Evolutionary conservation across 2,113 vertebrate genomes (phyloP), one percentile per base, ranked within the genome.

Genomic region (Poeciliopsis prolifica): DNA sequence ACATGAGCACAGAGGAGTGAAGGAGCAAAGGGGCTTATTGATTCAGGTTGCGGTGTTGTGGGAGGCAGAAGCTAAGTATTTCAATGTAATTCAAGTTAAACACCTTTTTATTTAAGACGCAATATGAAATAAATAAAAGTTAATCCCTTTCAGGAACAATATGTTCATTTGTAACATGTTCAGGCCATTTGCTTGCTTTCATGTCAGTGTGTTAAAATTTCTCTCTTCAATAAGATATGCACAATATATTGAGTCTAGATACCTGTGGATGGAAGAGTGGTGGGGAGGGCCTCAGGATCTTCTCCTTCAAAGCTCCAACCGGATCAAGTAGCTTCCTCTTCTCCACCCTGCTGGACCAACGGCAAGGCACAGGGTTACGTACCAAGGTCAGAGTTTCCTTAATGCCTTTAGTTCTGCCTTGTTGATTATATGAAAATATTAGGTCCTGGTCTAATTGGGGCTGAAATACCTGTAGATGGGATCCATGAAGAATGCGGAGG

Each of bases 291-390:
- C 97, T 94, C 87, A 98, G 94, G 90, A 97, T 98, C 90, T 98
- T 99, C 92, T 99, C 98, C 92, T 99, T 99, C 79, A 99, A 94
- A 90, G 96, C 96, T 81, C 97, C 97, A 85, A 99, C 96, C 26
- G 98, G 97, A 89, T 98, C 98, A 0, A 96, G 93, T 95, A 99
- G 94, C 95, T 99, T 99, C 95, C 97, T 98, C 94, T 99, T 99
- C 93, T 99, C 98, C 95, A 99, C 98, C 98, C 98, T 99, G 98
- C 97, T 99, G 97, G 97, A 98, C 98, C 96, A 97, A 94, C 92
- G 95, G 93, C 95, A 89, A 92, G 87, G 91, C 63, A 90, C 87
- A 96, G 97, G 97, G 97, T 99, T 97, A 99, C 97, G 87, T 95
- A 98, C 96, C 87, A 93, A 90, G 85, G 90, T 90, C 86, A 90